These are phyloP conservation scores for Frankliniella intonsa DNA, from an alignment of 2,888 invertebrate species.

Conservation along the genomic window DNA sequence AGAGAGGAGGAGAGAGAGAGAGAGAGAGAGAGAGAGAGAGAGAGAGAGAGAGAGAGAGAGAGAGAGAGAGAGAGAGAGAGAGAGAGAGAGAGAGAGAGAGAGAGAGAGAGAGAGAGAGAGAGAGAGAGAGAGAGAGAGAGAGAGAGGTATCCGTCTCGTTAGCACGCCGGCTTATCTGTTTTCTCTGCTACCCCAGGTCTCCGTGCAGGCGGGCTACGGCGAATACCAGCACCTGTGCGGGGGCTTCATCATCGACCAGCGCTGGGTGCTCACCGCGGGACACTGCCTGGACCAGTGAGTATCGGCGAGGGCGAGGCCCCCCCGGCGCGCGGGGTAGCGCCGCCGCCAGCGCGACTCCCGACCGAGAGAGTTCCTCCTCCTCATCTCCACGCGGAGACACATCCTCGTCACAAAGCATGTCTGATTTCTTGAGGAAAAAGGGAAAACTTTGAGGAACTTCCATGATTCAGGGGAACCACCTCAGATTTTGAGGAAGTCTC, in stretches of 20 bases:
- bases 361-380: background rate
- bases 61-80: background rate
- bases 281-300: slow-evolving; percentile 20
- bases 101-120: background rate
- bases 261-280: background rate
- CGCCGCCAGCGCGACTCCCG: background rate
- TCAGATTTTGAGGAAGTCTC: too few relatives aligned
- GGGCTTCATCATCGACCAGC: slow-evolving; percentile 1
- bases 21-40: background rate
- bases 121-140: background rate
- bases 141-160: too few relatives aligned
- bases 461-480: too few relatives aligned
- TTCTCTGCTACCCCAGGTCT: background rate
- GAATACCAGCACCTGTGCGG: background rate
- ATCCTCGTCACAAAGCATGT: too few relatives aligned
- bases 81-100: background rate
- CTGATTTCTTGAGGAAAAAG: too few relatives aligned
- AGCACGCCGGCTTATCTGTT: background rate
- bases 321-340: background rate
- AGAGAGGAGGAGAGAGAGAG: background rate
- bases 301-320: background rate
- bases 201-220: background rate
- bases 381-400: background rate
- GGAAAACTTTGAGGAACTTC: too few relatives aligned
- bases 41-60: background rate